A percentile compares a stretch with the other conserved stretches of the same genome.
These are phyloP conservation scores for Augiades crinisus DNA, from an alignment of 2,888 invertebrate species.

Conservation along the genomic window DNA sequence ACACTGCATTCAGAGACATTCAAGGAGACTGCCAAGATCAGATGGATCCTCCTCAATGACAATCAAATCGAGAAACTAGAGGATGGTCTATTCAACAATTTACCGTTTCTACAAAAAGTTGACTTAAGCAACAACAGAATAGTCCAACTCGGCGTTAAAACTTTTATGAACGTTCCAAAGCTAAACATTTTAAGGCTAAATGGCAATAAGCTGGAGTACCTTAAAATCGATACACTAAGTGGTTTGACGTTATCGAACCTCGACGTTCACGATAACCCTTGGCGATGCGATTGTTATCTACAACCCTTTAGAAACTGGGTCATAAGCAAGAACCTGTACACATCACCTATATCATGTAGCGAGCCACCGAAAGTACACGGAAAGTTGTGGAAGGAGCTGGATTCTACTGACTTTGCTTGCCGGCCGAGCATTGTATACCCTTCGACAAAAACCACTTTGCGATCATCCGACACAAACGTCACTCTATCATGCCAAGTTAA, in stretches of 20 bases:
- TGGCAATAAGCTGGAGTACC: conserved; percentile 86
- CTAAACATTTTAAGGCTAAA: conserved; percentile 86
- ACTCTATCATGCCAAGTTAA: conserved; percentile 88
- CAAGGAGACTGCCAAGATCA: conserved; percentile 84
- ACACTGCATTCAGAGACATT: conserved; percentile 86
- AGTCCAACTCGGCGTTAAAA: conserved; percentile 84
- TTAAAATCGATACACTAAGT: conserved; percentile 84
- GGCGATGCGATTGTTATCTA: conserved; percentile 94
- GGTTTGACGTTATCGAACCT: conserved; percentile 86
- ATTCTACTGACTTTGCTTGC: conserved; percentile 90
- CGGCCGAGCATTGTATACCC: conserved; percentile 88
- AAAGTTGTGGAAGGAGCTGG: conserved; percentile 87
- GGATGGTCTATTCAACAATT: conserved; percentile 87
- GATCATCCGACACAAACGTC: conserved; percentile 84
- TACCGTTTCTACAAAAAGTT: conserved; percentile 88
- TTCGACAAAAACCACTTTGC: conserved; percentile 78
- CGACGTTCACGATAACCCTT: conserved; percentile 90
- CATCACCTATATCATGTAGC: conserved; percentile 86
- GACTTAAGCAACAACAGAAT: conserved; percentile 89
- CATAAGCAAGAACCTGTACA: conserved; percentile 86
- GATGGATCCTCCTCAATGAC: conserved; percentile 87
- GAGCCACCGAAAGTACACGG: conserved; percentile 86
- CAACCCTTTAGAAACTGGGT: conserved; percentile 90
- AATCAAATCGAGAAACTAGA: conserved; percentile 88
- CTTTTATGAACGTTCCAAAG: conserved; percentile 86